These are phyloP conservation scores for Heliconius eleuchia DNA, from an alignment of 1,140 invertebrate genomes.

Conservation along the genomic window DNA sequence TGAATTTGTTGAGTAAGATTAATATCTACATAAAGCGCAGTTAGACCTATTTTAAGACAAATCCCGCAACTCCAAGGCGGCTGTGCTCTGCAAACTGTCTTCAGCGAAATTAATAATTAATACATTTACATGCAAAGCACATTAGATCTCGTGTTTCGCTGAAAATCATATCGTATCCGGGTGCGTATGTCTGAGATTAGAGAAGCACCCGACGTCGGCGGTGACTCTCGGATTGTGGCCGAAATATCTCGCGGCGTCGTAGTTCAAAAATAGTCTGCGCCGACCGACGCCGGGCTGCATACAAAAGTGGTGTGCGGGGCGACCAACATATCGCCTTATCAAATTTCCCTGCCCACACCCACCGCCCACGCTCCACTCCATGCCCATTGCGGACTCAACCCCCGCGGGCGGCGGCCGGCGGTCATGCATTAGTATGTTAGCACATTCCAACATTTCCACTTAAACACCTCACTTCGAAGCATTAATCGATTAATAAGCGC, in stretches of 20 bases:
- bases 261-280: slow-evolving; percentile 71
- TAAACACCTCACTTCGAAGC: slow-evolving; percentile 67
- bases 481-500: slow-evolving; percentile 65
- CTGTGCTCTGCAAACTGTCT: slow-evolving; percentile 2
- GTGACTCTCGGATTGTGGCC: slow-evolving; percentile 46
- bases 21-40: slow-evolving; percentile 25
- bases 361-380: slow-evolving; percentile 52
- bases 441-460: slow-evolving; percentile 59
- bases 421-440: slow-evolving; percentile 75
- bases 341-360: slow-evolving; percentile 75
- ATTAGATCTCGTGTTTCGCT: slow-evolving; percentile 22
- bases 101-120: slow-evolving; percentile 24
- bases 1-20: slow-evolving; percentile 23
- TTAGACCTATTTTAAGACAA: slow-evolving; percentile 16
- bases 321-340: slow-evolving; percentile 68
- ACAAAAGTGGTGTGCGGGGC: slow-evolving; percentile 69
- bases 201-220: slow-evolving; percentile 39
- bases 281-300: slow-evolving; percentile 59
- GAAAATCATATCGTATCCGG: slow-evolving; percentile 16
- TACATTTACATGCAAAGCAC: slow-evolving; percentile 32
- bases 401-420: slow-evolving; percentile 44
- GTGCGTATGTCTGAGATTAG: slow-evolving; percentile 23
- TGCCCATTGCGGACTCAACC: slow-evolving; percentile 48
- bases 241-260: slow-evolving; percentile 55
- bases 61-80: background rate